Conservation (phyloP, 2,797 vertebrate species). For the Brachyalestes nurse region DNA sequence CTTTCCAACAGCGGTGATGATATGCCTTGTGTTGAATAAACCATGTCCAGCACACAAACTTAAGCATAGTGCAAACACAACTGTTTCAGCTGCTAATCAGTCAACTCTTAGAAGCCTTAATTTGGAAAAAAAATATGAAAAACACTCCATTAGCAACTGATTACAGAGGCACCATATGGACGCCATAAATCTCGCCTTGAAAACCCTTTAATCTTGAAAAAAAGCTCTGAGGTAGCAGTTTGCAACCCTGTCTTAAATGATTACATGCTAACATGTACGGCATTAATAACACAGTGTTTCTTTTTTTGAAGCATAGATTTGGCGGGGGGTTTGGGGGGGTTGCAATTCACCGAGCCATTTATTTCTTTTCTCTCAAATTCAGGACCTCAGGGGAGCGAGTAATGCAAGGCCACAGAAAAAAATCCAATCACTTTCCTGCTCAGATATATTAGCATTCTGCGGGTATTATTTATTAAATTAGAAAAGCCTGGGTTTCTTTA, state of each 20-base stretch:
- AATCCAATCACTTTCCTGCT: conserved; percentile 49
- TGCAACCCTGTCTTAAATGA: conserved; percentile 37
- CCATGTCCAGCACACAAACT: background rate
- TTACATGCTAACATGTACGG: conserved; percentile 35
- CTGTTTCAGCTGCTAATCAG: background rate
- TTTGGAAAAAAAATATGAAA: background rate
- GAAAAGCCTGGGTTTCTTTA: conserved; percentile 38
- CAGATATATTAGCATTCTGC: conserved; percentile 48
- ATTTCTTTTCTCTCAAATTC: conserved; percentile 21
- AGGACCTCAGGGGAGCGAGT: conserved; percentile 16
- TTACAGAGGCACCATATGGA: conserved; percentile 25
- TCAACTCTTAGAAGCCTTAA: background rate
- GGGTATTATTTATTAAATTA: conserved; percentile 59
- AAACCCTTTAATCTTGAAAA: conserved; percentile 42
- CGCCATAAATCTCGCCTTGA: conserved; percentile 35
- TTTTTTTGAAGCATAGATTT: conserved; percentile 12
- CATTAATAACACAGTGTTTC: conserved; percentile 34
- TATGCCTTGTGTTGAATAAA: background rate
- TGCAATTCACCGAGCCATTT: conserved; percentile 7
- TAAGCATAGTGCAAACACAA: background rate
- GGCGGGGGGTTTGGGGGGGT: background rate
- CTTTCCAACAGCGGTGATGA: too few species aligned
- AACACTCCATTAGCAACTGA: conserved; percentile 19
- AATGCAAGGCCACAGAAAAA: conserved; percentile 31
- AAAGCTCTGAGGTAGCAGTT: conserved; percentile 39